Evolutionary conservation across 2,113 vertebrate genomes (phyloP), one percentile per base, ranked within the genome.

Genomic region (Grammomys surdaster): DNA sequence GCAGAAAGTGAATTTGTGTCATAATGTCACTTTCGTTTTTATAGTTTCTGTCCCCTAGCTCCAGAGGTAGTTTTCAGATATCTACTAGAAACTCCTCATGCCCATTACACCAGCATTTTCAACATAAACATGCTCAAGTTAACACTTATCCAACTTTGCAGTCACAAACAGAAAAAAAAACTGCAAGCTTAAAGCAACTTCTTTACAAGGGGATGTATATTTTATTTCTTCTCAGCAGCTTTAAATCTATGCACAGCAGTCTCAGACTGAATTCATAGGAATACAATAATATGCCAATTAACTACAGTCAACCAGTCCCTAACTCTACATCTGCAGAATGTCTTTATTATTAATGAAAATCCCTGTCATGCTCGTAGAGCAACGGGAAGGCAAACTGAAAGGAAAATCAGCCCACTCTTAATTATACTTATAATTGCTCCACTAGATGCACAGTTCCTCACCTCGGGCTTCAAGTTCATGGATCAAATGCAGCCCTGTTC

Each of bases 321-420:
- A 98, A 97, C 97, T 98, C 92, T 93, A 84, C 97, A 97, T 97
- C 95, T 97, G 92, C 0, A 97, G 89, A 97, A 98, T 60, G 86
- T 97, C 97, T 98, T 97, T 96, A 98, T 98, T 98, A 98, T 98
- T 98, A 97, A 98, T 96, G 95, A 97, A 97, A 98, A 98, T 95
- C 93, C 88, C 58, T 96, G 87, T 76, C 77, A 96, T 93, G 90
- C 77, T 93, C 69, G 63, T 87, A 96, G 97, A 97, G 48, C 70
- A 93, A 92, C 20, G 63, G 73, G 90, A 97, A 97, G 89, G 93
- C 88, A 94, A 96, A 97, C 93, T 82, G 91, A 94, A 97, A 96
- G 95, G 95, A 96, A 98, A 98, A 91, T 33, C 43, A 51, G 97
- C 82, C 77, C 78, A 96, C 51, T 98, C 98, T 94, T 98, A 78